Evolutionary conservation across 2,888 invertebrate species (phyloP).

Genomic region (Troilus luridus): DNA sequence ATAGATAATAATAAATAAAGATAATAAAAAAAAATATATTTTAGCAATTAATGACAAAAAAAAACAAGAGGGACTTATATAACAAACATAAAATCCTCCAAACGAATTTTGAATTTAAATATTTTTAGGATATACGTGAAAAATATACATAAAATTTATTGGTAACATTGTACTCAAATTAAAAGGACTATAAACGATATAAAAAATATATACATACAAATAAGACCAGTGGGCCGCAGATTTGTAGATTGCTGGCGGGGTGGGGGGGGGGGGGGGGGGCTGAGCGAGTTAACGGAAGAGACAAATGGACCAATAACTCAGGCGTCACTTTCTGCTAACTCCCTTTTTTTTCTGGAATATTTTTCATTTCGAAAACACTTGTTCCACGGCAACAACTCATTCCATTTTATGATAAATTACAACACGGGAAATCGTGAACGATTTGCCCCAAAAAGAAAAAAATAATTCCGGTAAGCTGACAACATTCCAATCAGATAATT

Average conservation of each 20-base stretch:
- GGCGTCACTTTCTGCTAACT: not conserved
- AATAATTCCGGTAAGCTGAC: too few species aligned
- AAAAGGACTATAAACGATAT: not conserved
- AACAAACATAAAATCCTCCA: too few species aligned
- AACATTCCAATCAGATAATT: too few species aligned
- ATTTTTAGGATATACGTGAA: not conserved
- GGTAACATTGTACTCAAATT: not conserved
- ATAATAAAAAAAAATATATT: too few species aligned
- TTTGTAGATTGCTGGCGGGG: not conserved
- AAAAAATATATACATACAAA: not conserved
- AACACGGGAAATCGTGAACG: not conserved
- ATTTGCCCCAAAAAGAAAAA: not conserved
- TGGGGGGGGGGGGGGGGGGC: not conserved
- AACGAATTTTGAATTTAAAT: not conserved
- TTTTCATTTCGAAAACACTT: slow-evolving; percentile 40
- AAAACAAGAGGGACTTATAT: too few species aligned
- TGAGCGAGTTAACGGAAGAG: not conserved
- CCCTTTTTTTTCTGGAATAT: not conserved
- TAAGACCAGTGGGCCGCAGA: not conserved
- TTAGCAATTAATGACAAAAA: too few species aligned
- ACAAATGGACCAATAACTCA: slow-evolving; percentile 34
- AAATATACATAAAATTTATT: not conserved
- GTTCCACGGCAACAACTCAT: not conserved
- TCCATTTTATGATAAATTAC: not conserved
- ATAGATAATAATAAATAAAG: too few species aligned